Percentiles rank a stretch among this genome's conserved stretches.
phyloP scores from a whole-genome alignment of 2,888 invertebrate genomes.

The Erebia palarica region DNA sequence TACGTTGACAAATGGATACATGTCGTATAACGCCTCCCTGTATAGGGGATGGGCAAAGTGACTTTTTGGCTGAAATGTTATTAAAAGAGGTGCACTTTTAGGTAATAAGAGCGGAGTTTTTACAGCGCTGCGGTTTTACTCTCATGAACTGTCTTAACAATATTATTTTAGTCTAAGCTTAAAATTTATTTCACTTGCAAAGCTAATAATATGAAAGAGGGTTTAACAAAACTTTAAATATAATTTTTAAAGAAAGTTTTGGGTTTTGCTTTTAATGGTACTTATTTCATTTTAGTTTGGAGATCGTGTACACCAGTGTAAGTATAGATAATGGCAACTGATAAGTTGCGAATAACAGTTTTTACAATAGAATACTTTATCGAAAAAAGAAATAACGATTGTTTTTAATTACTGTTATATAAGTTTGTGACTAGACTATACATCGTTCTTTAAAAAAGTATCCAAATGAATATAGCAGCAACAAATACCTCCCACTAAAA shows the following conservation, averaged over 20 bases:
- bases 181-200: background rate
- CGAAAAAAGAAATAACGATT: background rate
- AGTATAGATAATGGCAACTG: too few relatives aligned
- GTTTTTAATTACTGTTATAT: background rate
- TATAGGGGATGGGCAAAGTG: background rate
- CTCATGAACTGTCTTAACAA: conserved; percentile 22
- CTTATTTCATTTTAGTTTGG: too few relatives aligned
- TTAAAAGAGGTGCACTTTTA: conserved; percentile 38
- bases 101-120: conserved; percentile 11
- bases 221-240: background rate
- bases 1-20: background rate
- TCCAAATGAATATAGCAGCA: background rate
- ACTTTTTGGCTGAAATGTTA: conserved; percentile 29
- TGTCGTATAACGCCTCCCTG: background rate
- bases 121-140: background rate
- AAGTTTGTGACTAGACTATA: too few relatives aligned
- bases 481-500: background rate
- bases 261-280: too few relatives aligned
- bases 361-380: too few relatives aligned
- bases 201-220: background rate
- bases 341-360: too few relatives aligned
- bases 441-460: background rate
- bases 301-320: too few relatives aligned
- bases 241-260: background rate
- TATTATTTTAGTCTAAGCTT: conserved; percentile 10